These are phyloP conservation scores for Sphecodes monilicornis DNA, from an alignment of 2,888 invertebrate genomes.

Conservation along the genomic window DNA sequence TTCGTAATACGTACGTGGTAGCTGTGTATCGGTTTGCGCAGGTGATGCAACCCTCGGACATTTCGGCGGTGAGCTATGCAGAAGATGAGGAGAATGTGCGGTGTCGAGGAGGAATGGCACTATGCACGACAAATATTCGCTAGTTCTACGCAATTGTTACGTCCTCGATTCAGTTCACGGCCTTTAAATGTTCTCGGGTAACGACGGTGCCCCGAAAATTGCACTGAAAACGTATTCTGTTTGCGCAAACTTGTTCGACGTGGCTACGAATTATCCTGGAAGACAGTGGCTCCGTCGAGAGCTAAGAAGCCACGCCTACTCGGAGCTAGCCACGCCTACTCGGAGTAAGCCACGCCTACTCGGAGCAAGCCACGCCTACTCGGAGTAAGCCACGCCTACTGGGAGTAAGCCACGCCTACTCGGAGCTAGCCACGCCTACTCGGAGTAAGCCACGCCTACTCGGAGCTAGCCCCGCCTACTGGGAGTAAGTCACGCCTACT, in stretches of 20 bases:
- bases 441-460: too few relatives aligned
- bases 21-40: constrained; percentile 62
- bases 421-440: not conserved
- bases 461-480: too few relatives aligned
- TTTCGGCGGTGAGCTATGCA: constrained; percentile 33
- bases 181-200: not conserved
- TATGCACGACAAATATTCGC: too few relatives aligned
- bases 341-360: too few relatives aligned
- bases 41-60: constrained; percentile 61
- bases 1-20: constrained; percentile 64
- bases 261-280: not conserved
- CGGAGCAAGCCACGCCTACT: too few relatives aligned
- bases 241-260: too few relatives aligned
- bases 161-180: not conserved
- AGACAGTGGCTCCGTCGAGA: not conserved
- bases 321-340: not conserved
- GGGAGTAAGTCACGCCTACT: too few relatives aligned
- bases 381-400: too few relatives aligned
- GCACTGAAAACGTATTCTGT: not conserved
- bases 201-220: not conserved
- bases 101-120: not conserved
- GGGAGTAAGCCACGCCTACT: not conserved
- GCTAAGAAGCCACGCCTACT: not conserved
- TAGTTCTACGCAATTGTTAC: not conserved
- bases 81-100: constrained; percentile 37